Conservation (phyloP, 2,113 vertebrate genomes). For the Coptodon bakossiorum region DNA sequence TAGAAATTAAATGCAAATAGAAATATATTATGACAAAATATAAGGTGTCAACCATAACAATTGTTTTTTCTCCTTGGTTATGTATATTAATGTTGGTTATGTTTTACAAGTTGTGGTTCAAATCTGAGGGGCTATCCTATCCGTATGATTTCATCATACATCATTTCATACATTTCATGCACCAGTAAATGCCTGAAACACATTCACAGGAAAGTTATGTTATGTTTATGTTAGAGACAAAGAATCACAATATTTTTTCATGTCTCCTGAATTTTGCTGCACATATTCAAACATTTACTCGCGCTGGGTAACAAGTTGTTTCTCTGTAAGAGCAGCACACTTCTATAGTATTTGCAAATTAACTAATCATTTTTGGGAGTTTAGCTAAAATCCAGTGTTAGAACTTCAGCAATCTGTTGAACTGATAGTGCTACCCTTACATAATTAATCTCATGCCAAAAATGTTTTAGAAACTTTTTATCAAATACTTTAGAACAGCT, state of each 20-base stretch:
- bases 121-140: neutral
- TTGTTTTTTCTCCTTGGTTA: neutral
- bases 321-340: neutral
- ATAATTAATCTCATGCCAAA: neutral
- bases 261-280: neutral
- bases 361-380: neutral
- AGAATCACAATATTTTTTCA: neutral
- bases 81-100: neutral
- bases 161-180: neutral
- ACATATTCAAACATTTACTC: neutral
- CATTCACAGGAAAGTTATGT: neutral
- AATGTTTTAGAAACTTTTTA: neutral
- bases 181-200: neutral
- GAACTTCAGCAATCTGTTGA: neutral
- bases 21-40: neutral
- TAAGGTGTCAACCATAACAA: neutral
- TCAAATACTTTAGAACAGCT: neutral
- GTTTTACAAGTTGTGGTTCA: neutral
- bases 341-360: neutral
- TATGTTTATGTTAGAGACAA: neutral
- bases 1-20: neutral
- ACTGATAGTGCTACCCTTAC: neutral
- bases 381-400: neutral
- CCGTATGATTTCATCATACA: neutral
- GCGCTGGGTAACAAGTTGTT: neutral